These are phyloP conservation scores for Prionailurus viverrinus DNA, from an alignment of 2,113 vertebrate genomes.

Conservation along the genomic window DNA sequence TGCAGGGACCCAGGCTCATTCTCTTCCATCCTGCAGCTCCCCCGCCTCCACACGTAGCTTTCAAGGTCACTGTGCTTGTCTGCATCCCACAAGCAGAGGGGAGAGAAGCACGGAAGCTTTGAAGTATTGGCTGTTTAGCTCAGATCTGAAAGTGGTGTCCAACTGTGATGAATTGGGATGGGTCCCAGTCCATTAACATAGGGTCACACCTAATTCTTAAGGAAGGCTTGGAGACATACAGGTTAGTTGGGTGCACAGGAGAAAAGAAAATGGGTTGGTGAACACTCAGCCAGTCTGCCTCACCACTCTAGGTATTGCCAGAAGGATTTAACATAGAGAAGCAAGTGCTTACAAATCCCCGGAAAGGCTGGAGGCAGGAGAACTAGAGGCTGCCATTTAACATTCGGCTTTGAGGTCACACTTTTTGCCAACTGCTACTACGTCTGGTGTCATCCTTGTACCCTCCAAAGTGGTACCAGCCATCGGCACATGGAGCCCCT, in stretches of 20 bases:
- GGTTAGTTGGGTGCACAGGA: not conserved
- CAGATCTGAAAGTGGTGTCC: not conserved
- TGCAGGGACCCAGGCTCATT: not conserved
- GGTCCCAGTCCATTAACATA: not conserved
- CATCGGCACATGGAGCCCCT: too few species aligned
- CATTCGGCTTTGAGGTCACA: not conserved
- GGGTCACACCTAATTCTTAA: not conserved
- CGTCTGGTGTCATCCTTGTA: rapidly evolving
- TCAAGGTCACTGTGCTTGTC: not conserved
- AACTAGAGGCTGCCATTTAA: not conserved
- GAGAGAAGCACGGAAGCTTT: not conserved
- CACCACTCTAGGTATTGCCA: not conserved
- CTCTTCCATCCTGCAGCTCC: not conserved
- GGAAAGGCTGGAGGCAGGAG: not conserved
- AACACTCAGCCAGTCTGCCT: not conserved
- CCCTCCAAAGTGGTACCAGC: not conserved
- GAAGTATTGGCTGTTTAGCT: not conserved
- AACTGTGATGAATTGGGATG: not conserved
- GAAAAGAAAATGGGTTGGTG: not conserved
- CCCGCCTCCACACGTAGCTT: too few species aligned
- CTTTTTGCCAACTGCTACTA: not conserved
- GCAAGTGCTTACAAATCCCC: not conserved
- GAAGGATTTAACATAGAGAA: not conserved
- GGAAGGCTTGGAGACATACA: not conserved
- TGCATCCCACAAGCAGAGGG: not conserved